A percentile compares a stretch with the other conserved stretches of the same genome.
Evolutionary conservation across 2,797 vertebrate species (phyloP).

Genomic region (Clarias fuscus): DNA sequence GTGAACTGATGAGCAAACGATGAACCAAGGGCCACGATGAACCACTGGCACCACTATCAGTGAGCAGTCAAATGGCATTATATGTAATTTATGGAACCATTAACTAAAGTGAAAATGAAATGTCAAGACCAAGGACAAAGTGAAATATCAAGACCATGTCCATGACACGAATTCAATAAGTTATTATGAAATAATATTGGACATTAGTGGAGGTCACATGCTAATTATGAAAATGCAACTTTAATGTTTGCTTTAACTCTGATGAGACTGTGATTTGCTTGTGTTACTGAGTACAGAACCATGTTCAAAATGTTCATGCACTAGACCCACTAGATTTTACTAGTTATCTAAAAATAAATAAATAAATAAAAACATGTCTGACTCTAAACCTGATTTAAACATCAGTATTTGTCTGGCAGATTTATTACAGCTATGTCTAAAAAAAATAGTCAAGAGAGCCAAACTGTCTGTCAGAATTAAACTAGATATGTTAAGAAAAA

Average conservation of each 20-base stretch:
- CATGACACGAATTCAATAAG: background rate
- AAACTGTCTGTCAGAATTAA: background rate
- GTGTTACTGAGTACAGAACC: background rate
- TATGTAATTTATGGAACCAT: conserved; percentile 9
- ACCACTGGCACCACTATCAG: background rate
- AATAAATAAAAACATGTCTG: background rate
- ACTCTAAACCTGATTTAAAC: background rate
- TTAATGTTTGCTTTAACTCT: background rate
- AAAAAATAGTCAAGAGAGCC: background rate
- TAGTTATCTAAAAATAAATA: background rate
- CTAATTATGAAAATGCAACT: background rate
- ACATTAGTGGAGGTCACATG: background rate
- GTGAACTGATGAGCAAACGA: background rate
- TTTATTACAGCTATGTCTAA: conserved; percentile 10
- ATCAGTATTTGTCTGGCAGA: background rate
- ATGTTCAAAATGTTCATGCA: too few relatives aligned
- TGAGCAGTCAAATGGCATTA: background rate
- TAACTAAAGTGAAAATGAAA: conserved; percentile 18
- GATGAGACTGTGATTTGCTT: background rate
- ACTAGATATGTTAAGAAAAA: background rate
- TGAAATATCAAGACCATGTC: background rate
- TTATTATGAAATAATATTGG: background rate
- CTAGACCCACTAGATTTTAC: background rate
- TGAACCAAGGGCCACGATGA: background rate
- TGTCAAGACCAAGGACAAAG: background rate